A percentile compares a stretch with the other conserved stretches of the same genome.
Conservation (phyloP, 2,797 vertebrate genomes). For the Fundulus diaphanus region DNA sequence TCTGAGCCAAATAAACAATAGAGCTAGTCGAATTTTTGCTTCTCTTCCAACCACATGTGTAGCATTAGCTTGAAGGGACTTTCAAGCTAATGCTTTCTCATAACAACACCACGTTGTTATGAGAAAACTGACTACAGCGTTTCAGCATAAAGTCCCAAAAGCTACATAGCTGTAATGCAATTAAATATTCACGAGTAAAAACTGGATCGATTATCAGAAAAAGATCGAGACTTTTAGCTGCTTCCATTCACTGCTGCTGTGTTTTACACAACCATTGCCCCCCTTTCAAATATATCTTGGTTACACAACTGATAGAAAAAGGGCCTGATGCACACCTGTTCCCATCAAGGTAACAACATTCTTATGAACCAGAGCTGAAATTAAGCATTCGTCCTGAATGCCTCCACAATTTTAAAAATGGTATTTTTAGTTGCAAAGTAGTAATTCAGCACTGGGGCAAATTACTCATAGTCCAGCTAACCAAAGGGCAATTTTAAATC, state of each 20-base stretch:
- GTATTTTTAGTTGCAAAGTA: neutral
- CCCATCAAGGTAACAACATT: neutral
- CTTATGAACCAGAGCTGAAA: neutral
- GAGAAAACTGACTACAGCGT: neutral
- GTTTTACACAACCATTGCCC: neutral
- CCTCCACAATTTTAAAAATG: neutral
- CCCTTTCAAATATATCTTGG: neutral
- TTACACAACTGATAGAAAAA: neutral
- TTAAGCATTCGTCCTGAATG: neutral
- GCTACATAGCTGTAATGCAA: neutral
- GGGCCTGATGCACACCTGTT: neutral
- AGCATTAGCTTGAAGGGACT: neutral
- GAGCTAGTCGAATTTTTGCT: neutral
- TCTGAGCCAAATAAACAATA: neutral
- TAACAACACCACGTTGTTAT: too few species aligned
- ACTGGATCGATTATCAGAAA: neutral
- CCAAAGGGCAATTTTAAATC: neutral
- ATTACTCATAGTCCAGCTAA: neutral
- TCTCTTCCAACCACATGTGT: neutral
- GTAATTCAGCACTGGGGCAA: neutral
- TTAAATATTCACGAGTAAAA: neutral
- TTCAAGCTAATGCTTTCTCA: neutral
- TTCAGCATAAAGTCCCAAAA: neutral
- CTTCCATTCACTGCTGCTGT: neutral
- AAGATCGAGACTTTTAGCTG: neutral